These are phyloP conservation scores for Acromyrmex echinatior DNA, from an alignment of 1,140 invertebrate genomes.

Conservation along the genomic window DNA sequence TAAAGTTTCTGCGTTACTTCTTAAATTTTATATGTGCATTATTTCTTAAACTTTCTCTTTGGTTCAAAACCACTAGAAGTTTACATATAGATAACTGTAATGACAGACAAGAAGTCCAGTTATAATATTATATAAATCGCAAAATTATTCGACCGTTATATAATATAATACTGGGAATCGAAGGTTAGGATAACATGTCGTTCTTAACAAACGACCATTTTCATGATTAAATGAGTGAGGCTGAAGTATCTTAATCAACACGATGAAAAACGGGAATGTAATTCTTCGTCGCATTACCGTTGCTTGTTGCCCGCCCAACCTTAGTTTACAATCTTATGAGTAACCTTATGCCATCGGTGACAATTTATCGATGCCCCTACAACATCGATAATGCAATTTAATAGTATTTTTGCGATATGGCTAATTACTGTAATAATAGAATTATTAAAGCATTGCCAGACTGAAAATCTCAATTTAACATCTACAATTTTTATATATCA, in stretches of 20 bases:
- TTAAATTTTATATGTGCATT: background rate
- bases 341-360: constrained; percentile 15
- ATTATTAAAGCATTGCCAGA: constrained; percentile 87
- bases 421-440: constrained; percentile 86
- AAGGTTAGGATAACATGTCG: background rate
- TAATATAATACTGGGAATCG: background rate
- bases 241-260: constrained; percentile 10
- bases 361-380: constrained; percentile 59
- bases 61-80: background rate
- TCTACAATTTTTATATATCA: constrained; percentile 90
- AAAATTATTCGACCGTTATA: background rate
- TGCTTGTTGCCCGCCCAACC: background rate
- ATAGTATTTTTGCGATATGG: constrained; percentile 50
- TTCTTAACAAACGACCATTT: background rate
- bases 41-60: background rate
- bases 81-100: background rate
- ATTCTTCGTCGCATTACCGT: constrained; percentile 28
- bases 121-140: background rate
- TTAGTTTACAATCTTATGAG: constrained; percentile 32
- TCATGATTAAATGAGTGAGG: constrained; percentile 17
- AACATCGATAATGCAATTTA: constrained; percentile 65
- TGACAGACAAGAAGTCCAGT: background rate
- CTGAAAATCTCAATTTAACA: constrained; percentile 87
- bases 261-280: constrained; percentile 56
- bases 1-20: no score